These are phyloP conservation scores for Oryzias curvinotus DNA, from an alignment of 2,113 vertebrate species.

Conservation along the genomic window DNA sequence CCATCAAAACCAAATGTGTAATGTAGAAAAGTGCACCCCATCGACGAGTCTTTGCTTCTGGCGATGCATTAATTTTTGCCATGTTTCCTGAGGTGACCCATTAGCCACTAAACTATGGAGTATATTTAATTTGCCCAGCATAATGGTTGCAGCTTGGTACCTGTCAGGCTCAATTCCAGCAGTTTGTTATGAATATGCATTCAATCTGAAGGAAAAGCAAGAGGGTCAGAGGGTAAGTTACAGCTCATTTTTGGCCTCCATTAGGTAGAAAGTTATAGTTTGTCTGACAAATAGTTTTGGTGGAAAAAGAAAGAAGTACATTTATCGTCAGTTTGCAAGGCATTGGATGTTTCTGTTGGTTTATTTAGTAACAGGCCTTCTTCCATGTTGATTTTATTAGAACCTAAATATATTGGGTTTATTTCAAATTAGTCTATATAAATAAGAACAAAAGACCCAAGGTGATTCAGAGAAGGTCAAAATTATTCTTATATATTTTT, in stretches of 20 bases:
- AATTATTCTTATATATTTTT: no score
- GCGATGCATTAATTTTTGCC: conserved; percentile 3
- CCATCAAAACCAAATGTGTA: conserved; percentile 10
- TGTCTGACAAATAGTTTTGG: neutral
- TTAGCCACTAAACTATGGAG: conserved; percentile 28
- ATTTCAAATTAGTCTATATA: no score
- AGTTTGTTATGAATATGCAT: conserved; percentile 6
- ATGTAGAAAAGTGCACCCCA: neutral
- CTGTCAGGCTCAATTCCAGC: conserved; percentile 27
- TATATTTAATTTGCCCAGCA: conserved; percentile 32
- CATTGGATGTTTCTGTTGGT: no score
- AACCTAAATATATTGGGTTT: no score
- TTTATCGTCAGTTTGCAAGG: no score
- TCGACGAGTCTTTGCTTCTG: neutral
- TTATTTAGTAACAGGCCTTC: no score
- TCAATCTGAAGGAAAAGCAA: conserved; percentile 23
- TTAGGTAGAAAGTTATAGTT: neutral
- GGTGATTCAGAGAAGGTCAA: no score
- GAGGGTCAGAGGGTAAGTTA: conserved; percentile 26
- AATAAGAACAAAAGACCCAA: no score
- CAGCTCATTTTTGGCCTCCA: conserved; percentile 6
- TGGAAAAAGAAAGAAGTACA: neutral
- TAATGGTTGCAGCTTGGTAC: conserved; percentile 28
- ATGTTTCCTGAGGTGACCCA: conserved; percentile 23
- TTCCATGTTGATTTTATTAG: no score